Base-by-base conservation (phyloP, 2,888 invertebrate species). In the Hydroisotoma schaefferi region DNA sequence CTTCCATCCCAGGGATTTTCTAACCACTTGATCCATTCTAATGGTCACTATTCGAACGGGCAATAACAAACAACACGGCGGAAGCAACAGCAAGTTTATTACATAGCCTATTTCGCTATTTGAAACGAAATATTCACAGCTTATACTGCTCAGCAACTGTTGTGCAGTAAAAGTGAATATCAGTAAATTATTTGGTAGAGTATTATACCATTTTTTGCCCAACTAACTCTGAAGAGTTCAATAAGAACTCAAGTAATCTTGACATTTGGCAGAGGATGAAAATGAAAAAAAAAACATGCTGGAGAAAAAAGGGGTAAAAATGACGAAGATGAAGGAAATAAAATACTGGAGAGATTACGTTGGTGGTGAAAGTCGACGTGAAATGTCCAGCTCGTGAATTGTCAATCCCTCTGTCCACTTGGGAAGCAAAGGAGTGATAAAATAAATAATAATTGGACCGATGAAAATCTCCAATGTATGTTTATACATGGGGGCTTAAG, bases 361-460 rank as follows among this genome's bases (percentile, higher is more conserved):
- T n/a, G n/a, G 53, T 53, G 53, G 53, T 38, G 38, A 53, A 53
- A 40, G 40, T 43, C 23, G 46, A 46, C 25, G 46, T 46, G 46
- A 46, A 46, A 46, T 46, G 25, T 25, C 25, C 46, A n/a, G 25
- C 52, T 54, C 48, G 47, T 59, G 54, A 53, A 59, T 54, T 54
- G 54, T 54, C 59, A 53, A 54, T 59, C 48, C 54, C 48, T 48
- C 38, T 56, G 53, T 53, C 53, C 53, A 53, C 53, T 53, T 27
- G 23, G 40, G 43, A 26, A 25, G 33, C 33, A 56, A 61, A 43
- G 61, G 47, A 57, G 62, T 57, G 60, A 60, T 66, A 66, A 66
- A 59, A 63, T 66, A 66, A 66, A 66, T 66, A 66, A 66, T 62
- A 66, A 66, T 66, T 66, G 65, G 65, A 38, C 51, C 37, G 62